phyloP scores from a whole-genome alignment of 2,888 invertebrate species.

The Sylvicola cinctus region DNA sequence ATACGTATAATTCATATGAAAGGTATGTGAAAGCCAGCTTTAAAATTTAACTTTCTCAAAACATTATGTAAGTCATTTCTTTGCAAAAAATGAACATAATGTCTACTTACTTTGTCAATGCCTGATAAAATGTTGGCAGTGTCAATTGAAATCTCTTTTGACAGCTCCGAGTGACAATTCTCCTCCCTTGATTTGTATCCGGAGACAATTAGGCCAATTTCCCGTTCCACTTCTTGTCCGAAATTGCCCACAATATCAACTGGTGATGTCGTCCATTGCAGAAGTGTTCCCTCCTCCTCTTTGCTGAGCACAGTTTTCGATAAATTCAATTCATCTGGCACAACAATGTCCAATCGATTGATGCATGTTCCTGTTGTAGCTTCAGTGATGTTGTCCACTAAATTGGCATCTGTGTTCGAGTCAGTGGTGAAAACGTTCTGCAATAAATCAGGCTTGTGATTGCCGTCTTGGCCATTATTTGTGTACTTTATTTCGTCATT shows the following conservation, averaged over 20 bases:
- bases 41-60: not conserved
- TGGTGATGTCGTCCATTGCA: conserved; percentile 14
- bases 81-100: too few species aligned
- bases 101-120: too few species aligned
- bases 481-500: conserved; percentile 12
- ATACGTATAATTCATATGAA: too few species aligned
- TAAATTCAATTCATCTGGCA: too few species aligned
- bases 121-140: too few species aligned
- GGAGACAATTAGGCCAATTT: conserved; percentile 19
- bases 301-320: too few species aligned
- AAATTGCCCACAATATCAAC: conserved; percentile 22
- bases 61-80: conserved; percentile 1
- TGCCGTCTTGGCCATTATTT: too few species aligned
- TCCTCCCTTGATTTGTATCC: conserved; percentile 13
- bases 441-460: too few species aligned
- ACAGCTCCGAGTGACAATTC: not conserved
- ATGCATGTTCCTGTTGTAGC: not conserved
- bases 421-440: too few species aligned
- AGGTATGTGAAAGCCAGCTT: not conserved
- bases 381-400: not conserved
- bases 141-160: too few species aligned
- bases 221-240: conserved; percentile 19
- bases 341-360: not conserved
- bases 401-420: not conserved
- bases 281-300: conserved; percentile 14